Conservation (phyloP, 2,888 invertebrate species). For the Chouioia cunea region DNA sequence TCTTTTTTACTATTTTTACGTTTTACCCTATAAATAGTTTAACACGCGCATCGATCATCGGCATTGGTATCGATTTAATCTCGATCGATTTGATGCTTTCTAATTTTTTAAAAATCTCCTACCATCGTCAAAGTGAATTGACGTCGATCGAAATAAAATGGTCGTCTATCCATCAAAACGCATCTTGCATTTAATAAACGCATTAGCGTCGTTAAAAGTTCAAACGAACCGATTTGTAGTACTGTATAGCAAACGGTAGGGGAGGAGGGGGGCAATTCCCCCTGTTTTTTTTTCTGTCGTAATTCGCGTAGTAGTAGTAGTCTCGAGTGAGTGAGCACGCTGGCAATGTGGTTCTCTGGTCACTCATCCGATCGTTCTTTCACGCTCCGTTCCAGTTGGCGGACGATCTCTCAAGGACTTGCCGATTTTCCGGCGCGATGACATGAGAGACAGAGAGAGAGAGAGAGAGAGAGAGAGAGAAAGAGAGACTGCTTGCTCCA, state of each 20-base stretch:
- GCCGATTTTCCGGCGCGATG: slow-evolving; percentile 48
- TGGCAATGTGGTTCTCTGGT: slow-evolving; percentile 19
- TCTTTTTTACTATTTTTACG: neutral
- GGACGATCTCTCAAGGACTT: slow-evolving; percentile 40
- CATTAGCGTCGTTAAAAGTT: slow-evolving; percentile 38
- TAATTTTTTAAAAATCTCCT: no score
- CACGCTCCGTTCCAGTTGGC: slow-evolving; percentile 40
- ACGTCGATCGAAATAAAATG: no score
- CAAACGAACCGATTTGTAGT: slow-evolving; percentile 41
- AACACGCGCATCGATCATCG: no score
- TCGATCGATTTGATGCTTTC: no score
- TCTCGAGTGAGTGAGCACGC: slow-evolving; percentile 42
- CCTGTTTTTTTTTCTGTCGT: neutral
- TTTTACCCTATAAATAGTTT: no score
- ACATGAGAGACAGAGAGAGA: slow-evolving; percentile 13
- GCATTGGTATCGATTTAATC: no score
- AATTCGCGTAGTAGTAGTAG: slow-evolving; percentile 14
- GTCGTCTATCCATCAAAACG: slow-evolving; percentile 48
- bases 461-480: slow-evolving; percentile 2
- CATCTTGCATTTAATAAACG: slow-evolving; percentile 35
- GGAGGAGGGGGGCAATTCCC: no score
- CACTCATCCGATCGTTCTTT: slow-evolving; percentile 43
- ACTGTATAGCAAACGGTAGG: neutral
- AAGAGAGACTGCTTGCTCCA: neutral
- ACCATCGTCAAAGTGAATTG: no score